Evolutionary conservation across 2,113 vertebrate species (phyloP).

Genomic region (Xenopus borealis): DNA sequence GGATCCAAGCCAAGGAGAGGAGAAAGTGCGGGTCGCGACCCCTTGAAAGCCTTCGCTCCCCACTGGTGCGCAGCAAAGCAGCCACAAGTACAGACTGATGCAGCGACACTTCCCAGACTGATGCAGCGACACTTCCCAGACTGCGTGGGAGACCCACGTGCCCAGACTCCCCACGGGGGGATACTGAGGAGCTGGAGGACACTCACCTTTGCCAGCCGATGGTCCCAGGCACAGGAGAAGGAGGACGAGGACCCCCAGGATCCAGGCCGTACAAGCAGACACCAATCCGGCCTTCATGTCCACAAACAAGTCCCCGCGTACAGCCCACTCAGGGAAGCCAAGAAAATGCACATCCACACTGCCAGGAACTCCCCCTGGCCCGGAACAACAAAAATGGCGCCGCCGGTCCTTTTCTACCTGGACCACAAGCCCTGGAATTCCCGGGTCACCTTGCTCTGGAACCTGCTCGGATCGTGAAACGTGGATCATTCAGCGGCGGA

Average conservation of each 20-base stretch:
- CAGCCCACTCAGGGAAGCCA: slow-evolving; percentile 3
- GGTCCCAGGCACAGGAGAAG: slow-evolving; percentile 15
- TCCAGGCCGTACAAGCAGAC: slow-evolving; percentile 14
- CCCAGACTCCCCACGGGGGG: no score
- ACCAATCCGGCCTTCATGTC: slow-evolving; percentile 35
- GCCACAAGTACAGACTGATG: no score
- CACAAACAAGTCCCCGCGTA: slow-evolving; percentile 1
- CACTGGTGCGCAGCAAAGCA: no score
- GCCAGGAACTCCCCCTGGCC: slow-evolving; percentile 14
- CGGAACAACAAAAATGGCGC: slow-evolving; percentile 32
- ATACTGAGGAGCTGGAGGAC: not conserved
- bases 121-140: no score
- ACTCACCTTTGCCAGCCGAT: slow-evolving; percentile 34
- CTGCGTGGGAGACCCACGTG: no score
- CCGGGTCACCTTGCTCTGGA: not conserved
- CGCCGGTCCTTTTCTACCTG: not conserved
- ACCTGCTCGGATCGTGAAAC: no score
- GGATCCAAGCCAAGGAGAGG: no score
- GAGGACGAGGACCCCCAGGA: slow-evolving; percentile 14
- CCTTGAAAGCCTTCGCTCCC: no score
- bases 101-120: no score
- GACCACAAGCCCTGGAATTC: not conserved
- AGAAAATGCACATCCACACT: slow-evolving; percentile 18
- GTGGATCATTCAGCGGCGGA: not conserved
- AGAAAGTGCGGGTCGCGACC: no score